Evolutionary conservation across 1,140 invertebrate species (phyloP), one percentile per base, ranked within the genome.

Genomic region (Drosophila gunungcola): DNA sequence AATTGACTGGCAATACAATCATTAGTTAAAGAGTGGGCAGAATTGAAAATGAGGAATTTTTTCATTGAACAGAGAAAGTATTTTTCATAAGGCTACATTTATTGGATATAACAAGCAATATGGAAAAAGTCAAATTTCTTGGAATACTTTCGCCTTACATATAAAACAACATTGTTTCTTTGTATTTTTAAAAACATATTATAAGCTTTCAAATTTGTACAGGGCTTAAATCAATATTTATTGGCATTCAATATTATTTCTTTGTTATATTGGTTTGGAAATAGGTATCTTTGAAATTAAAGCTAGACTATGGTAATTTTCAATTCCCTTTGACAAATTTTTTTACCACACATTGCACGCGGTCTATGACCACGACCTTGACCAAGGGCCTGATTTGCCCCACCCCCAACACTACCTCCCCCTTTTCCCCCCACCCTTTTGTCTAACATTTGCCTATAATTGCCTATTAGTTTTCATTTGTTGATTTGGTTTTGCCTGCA

Each of bases 381-480:
- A 27, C 52, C 21, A 11, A 11, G 3, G 13, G 9, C 10, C 32
- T 34, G 13, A 12, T 21, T 27, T 16, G 29, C n/a, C 9, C 29
- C 62, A 38, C 3, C 13, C 34, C 3, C 38, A 29, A 34, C 36
- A 34, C 1, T 5, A 10, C 2, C 29, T 11, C 21, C 7, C 41
- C 32, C 5, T 41, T 6, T 16, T 6, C 36, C 12, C 4, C 25
- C 42, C 32, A n/a, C 32, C 2, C 25, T 32, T 61, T 60, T 62
- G 25, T 52, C 38, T 29, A 39, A 76, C 74, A 77, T 83, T 72
- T 80, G 76, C 81, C 63, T 80, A 64, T 86, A 86, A 86, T 88
- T 86, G 82, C 69, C 83, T 88, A 86, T 86, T 86, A 86, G 82
- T 83, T 86, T 88, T 72, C 82, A 88, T 88, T 86, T 85, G 82